Evolutionary conservation across 2,113 vertebrate genomes (phyloP).

Genomic region (Arothron firmamentum): DNA sequence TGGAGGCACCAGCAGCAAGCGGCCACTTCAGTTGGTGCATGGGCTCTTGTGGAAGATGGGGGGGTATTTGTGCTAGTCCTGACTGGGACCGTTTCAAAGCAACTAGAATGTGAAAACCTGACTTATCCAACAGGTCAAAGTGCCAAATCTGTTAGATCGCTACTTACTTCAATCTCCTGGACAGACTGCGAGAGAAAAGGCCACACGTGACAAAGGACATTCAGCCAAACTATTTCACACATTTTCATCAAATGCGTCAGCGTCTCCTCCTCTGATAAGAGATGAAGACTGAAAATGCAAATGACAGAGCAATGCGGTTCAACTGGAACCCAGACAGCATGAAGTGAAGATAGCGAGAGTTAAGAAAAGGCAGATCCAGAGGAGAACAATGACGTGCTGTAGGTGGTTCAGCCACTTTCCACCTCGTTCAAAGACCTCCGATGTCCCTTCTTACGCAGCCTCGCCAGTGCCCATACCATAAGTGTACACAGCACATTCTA

Average conservation of each 20-base stretch:
- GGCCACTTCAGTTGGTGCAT: slow-evolving; percentile 52
- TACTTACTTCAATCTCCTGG: too few relatives aligned
- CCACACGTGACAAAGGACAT: too few relatives aligned
- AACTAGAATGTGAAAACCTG: neutral
- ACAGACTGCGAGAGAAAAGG: too few relatives aligned
- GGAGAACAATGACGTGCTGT: neutral
- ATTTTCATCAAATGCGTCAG: too few relatives aligned
- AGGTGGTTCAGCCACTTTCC: too few relatives aligned
- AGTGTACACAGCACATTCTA: too few relatives aligned
- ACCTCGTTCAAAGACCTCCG: too few relatives aligned
- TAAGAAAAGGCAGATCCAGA: neutral
- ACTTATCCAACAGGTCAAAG: neutral
- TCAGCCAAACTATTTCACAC: too few relatives aligned
- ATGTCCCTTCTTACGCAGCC: too few relatives aligned
- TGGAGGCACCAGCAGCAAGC: slow-evolving; percentile 57
- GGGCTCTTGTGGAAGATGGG: slow-evolving; percentile 19
- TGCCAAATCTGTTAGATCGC: too few relatives aligned
- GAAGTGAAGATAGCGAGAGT: slow-evolving; percentile 41
- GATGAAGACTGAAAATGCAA: neutral
- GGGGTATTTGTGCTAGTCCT: slow-evolving; percentile 9
- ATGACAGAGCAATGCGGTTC: slow-evolving; percentile 48
- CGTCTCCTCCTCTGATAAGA: neutral
- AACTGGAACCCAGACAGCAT: slow-evolving; percentile 31
- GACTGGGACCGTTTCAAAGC: neutral
- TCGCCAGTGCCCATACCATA: too few relatives aligned